Evolutionary conservation across 2,113 vertebrate genomes (phyloP).

Genomic region (Pollachius pollachius): DNA sequence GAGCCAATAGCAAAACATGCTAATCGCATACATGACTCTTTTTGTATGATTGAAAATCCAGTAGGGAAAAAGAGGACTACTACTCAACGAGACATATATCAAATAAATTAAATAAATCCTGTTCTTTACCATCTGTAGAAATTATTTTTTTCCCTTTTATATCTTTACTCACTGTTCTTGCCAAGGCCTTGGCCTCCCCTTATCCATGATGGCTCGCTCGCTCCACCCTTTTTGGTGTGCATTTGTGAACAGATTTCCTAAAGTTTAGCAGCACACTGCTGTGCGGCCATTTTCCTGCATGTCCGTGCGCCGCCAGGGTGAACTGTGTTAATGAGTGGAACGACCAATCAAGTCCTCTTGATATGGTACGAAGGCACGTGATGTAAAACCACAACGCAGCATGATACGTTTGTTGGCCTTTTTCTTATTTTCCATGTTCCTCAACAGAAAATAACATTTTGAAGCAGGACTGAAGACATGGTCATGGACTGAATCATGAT

Average conservation of each 20-base stretch:
- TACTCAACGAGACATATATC: constrained; percentile 27
- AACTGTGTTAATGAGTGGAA: neutral
- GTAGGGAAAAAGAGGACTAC: constrained; percentile 49
- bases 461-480: too few species aligned
- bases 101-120: constrained; percentile 48
- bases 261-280: constrained; percentile 16
- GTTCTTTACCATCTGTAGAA: constrained; percentile 33
- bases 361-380: too few species aligned
- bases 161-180: constrained; percentile 40
- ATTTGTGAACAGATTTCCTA: constrained; percentile 28
- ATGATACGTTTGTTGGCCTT: too few species aligned
- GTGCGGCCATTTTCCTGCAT: neutral
- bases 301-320: too few species aligned
- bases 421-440: too few species aligned
- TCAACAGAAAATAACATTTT: too few species aligned
- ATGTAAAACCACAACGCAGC: too few species aligned
- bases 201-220: constrained; percentile 36
- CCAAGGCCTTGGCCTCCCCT: constrained; percentile 59
- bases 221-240: constrained; percentile 17
- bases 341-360: neutral
- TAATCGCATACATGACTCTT: constrained; percentile 25
- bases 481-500: too few species aligned
- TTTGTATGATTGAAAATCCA: constrained; percentile 61
- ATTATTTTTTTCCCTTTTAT: constrained; percentile 25
- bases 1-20: constrained; percentile 37